Conservation (phyloP, 2,113 vertebrate species). For the Cyanoliseus patagonus region DNA sequence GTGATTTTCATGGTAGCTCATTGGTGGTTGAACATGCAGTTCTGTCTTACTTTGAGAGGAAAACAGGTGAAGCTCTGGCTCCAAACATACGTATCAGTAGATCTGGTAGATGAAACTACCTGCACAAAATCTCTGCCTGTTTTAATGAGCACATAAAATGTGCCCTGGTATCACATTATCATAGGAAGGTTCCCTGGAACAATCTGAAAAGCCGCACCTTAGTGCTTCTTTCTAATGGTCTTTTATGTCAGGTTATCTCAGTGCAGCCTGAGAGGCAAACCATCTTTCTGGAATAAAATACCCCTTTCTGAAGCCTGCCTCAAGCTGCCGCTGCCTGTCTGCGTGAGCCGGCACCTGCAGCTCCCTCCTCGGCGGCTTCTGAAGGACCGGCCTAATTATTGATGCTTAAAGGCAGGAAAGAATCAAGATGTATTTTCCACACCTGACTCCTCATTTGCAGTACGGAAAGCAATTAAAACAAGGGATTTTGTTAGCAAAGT, state of each 20-base stretch:
- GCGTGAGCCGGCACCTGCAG: background rate
- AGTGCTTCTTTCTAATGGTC: background rate
- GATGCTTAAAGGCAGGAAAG: background rate
- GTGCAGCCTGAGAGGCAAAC: background rate
- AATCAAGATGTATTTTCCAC: background rate
- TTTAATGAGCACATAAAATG: background rate
- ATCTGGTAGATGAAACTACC: rapidly evolving
- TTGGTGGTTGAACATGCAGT: background rate
- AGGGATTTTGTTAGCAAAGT: background rate
- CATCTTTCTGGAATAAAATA: background rate
- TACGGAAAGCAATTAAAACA: background rate
- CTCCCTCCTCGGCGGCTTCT: background rate
- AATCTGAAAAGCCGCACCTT: background rate
- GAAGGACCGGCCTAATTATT: background rate
- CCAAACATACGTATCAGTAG: background rate
- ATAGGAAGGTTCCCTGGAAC: background rate
- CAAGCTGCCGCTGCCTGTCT: background rate
- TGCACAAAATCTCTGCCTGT: background rate
- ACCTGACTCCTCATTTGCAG: background rate
- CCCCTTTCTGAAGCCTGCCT: background rate
- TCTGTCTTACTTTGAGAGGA: background rate
- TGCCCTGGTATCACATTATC: background rate
- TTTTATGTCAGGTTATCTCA: background rate
- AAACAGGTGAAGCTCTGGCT: background rate
- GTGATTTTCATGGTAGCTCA: background rate